These are phyloP conservation scores for Drosophila biarmipes DNA, from an alignment of 1,140 invertebrate genomes.

Conservation along the genomic window DNA sequence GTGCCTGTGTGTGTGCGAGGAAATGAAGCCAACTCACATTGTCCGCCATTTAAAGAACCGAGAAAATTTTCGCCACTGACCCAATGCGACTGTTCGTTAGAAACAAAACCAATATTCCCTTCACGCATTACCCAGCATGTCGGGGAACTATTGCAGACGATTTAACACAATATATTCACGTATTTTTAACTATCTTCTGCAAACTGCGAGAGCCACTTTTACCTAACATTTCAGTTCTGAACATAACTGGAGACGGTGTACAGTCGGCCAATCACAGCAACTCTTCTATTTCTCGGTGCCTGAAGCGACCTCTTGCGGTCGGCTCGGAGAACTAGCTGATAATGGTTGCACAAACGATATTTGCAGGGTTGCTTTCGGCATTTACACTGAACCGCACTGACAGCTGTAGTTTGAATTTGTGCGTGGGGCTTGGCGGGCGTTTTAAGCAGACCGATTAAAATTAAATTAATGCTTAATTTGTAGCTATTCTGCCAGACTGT, in stretches of 20 bases:
- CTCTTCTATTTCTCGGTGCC: conserved; percentile 60
- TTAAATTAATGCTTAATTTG: too few relatives aligned
- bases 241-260: conserved; percentile 64
- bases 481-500: too few relatives aligned
- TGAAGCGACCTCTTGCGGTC: conserved; percentile 67
- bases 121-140: conserved; percentile 45
- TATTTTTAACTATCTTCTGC: conserved; percentile 74
- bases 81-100: conserved; percentile 16
- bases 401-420: conserved; percentile 29
- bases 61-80: conserved; percentile 53
- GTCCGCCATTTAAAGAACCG: conserved; percentile 77
- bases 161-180: conserved; percentile 55
- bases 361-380: conserved; percentile 24
- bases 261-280: conserved; percentile 75
- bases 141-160: conserved; percentile 38
- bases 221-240: conserved; percentile 74
- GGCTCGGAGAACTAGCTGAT: conserved; percentile 23
- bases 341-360: conserved; percentile 44
- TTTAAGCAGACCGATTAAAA: neutral
- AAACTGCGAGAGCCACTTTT: conserved; percentile 65
- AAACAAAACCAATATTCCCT: conserved; percentile 17
- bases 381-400: conserved; percentile 7
- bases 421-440: neutral
- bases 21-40: conserved; percentile 80
- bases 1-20: conserved; percentile 31